phyloP scores from a whole-genome alignment of 2,113 vertebrate species.

The Muntiacus muntjak region DNA sequence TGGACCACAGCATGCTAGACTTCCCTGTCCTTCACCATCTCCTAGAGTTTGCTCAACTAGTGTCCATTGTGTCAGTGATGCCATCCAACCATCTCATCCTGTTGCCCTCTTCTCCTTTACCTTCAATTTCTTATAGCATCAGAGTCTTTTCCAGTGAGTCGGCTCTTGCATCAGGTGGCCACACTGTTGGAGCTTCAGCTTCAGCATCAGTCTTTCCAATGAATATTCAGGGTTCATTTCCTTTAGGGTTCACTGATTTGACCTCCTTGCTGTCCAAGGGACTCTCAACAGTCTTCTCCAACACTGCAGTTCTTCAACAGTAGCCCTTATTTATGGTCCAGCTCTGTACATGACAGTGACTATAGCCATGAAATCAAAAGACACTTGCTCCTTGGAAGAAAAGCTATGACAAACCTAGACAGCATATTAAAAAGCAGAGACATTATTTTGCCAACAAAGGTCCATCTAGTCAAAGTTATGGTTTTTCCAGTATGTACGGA shows the following conservation, averaged over 20 bases:
- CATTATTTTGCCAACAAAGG: neutral
- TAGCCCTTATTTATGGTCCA: neutral
- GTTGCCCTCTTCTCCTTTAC: neutral
- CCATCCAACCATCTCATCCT: neutral
- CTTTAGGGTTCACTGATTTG: neutral
- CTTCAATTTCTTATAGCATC: neutral
- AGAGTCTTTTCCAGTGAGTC: neutral
- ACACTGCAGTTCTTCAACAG: neutral
- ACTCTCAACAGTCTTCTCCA: neutral
- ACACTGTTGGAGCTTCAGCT: neutral
- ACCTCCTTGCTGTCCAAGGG: neutral
- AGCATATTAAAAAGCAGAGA: neutral
- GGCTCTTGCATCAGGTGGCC: neutral
- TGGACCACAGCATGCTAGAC: neutral
- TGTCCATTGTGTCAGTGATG: neutral
- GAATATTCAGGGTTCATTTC: neutral
- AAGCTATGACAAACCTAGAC: neutral
- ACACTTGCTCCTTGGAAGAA: neutral
- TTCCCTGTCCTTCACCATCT: neutral
- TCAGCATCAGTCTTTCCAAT: neutral
- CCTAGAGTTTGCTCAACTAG: neutral
- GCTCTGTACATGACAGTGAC: neutral
- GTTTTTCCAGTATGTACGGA: neutral
- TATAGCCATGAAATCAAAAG: neutral
- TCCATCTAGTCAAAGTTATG: neutral